These are phyloP conservation scores for Pipistrellus pipistrellus DNA, from an alignment of 2,797 vertebrate genomes.

Conservation along the genomic window DNA sequence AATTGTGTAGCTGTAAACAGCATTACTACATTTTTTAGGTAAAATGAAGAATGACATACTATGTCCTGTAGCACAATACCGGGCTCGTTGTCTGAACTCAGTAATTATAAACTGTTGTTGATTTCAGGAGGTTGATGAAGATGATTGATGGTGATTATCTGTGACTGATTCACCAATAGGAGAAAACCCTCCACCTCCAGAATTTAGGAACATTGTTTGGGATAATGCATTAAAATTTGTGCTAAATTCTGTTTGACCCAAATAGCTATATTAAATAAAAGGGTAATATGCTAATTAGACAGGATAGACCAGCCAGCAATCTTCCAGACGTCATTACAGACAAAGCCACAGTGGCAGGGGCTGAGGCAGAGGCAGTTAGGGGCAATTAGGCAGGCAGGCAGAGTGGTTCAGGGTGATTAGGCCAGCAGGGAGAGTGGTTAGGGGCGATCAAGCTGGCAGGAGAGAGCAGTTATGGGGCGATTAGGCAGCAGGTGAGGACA, in stretches of 20 bases:
- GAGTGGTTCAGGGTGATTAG: no score
- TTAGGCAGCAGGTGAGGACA: no score
- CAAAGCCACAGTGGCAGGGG: no score
- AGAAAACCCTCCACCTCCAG: constrained; percentile 10
- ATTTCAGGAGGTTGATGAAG: not conserved
- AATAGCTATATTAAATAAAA: not conserved
- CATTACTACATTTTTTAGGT: not conserved
- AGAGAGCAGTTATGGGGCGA: no score
- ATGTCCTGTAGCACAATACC: not conserved
- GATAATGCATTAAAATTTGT: constrained; percentile 4
- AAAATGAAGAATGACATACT: not conserved
- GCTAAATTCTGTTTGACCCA: constrained; percentile 56
- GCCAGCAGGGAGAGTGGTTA: no score
- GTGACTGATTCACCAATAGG: not conserved
- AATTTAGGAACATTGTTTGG: not conserved
- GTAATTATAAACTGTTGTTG: not conserved
- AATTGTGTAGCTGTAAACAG: not conserved
- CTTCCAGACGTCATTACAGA: no score
- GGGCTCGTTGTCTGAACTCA: not conserved
- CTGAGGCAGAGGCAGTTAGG: no score
- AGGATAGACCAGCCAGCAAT: no score
- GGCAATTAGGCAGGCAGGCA: no score
- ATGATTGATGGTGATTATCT: not conserved
- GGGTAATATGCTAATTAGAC: no score
- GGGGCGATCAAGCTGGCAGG: no score